Base-by-base conservation (phyloP, 1,140 invertebrate genomes). In the Zaprionus lachaisei region DNA sequence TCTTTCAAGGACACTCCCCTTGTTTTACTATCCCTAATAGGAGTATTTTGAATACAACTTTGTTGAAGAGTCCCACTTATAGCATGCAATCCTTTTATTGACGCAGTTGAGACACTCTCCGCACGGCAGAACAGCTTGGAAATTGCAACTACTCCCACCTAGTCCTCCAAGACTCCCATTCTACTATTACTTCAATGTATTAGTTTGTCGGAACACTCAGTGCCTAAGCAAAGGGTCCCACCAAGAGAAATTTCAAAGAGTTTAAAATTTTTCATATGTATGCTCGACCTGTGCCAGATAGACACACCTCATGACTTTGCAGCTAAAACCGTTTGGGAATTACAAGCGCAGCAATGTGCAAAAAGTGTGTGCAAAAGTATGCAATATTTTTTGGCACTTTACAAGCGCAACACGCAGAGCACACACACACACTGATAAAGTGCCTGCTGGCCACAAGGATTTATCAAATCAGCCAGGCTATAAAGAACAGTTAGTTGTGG, bases 171-270 rank as follows among this genome's bases (percentile, higher is more conserved):
- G 0, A 26, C 0, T 0, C 4, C 24, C 24, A 6, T 7, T 28
- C 4, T 1, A 11, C 5, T 6, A 24, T 28, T 28, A 4, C 14
- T 38, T 49, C 34, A 69, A 91, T 92, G 62, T 41, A 92, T 92
- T 92, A 5, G 51, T 55, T 44, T 71, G 66, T 61, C 58, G 90
- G 85, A 81, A 92, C 91, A 60, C 91, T 92, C 91, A 91, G 62
- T 87, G 81, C 82, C 67, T 55, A 75, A 20, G 73, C 89, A 89
- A 83, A 83, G 91, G 91, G 91, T 92, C 86, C 91, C 91, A 92
- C 62, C 91, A 92, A 63, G 91, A 92, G 64, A 92, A 92, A 92
- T 84, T 91, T 80, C 81, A 92, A 89, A 89, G 85, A 89, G 85
- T 80, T 81, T 72, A 68, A 76, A 81, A 90, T 90, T 84, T 89